Conservation (phyloP, 2,797 vertebrate species). For the Rhynchonycteris naso region DNA sequence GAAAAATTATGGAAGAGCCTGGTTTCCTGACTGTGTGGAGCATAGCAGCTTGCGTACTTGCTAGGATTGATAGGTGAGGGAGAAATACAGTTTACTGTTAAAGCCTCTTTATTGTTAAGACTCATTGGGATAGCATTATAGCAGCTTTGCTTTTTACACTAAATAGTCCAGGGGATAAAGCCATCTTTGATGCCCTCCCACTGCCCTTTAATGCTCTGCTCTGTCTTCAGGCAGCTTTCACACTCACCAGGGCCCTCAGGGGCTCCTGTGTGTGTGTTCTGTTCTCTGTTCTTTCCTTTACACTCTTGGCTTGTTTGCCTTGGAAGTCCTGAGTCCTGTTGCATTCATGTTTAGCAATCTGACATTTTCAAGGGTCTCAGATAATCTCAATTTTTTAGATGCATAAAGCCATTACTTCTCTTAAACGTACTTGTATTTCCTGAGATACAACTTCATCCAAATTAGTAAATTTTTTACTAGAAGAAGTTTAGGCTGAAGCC, state of each 20-base stretch:
- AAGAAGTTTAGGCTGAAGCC: slow-evolving; percentile 7
- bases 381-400: background rate
- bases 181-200: background rate
- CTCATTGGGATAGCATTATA: background rate
- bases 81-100: background rate
- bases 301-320: background rate
- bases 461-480: background rate
- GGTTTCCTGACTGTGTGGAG: background rate
- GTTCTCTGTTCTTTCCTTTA: background rate
- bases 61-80: background rate
- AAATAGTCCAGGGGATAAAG: background rate
- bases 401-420: background rate
- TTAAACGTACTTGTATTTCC: background rate
- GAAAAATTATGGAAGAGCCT: background rate
- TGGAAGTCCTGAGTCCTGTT: background rate
- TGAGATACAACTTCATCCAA: slow-evolving; percentile 17
- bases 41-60: background rate
- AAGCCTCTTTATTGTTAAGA: background rate
- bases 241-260: background rate
- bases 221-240: background rate
- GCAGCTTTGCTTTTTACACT: background rate
- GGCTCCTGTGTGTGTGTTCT: background rate
- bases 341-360: slow-evolving; percentile 8
- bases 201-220: background rate
- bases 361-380: slow-evolving; percentile 24